Conservation (phyloP, 1,140 invertebrate species). For the Marisa cornuarietis region DNA sequence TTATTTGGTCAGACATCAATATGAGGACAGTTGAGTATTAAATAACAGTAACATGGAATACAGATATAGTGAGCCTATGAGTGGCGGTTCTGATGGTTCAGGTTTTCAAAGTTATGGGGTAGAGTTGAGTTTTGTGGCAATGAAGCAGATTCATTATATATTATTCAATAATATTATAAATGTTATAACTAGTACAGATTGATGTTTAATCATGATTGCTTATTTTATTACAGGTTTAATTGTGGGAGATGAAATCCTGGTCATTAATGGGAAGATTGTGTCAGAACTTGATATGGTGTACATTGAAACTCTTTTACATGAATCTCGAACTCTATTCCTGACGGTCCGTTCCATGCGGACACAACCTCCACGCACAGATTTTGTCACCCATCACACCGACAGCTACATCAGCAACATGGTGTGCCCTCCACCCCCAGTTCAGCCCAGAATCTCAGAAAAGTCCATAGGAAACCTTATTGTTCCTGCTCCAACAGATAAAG, state of each 20-base stretch:
- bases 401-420: constrained; percentile 95
- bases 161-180: neutral
- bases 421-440: constrained; percentile 89
- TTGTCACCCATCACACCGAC: constrained; percentile 45
- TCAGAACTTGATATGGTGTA: constrained; percentile 99
- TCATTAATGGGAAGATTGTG: constrained; percentile 97
- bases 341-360: constrained; percentile 97
- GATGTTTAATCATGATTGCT: too few relatives aligned
- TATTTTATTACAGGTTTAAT: constrained; percentile 81
- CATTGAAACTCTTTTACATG: constrained; percentile 91
- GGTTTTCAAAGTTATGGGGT: neutral
- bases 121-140: neutral
- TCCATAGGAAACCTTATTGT: constrained; percentile 96
- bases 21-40: too few relatives aligned
- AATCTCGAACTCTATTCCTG: constrained; percentile 94
- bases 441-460: constrained; percentile 91
- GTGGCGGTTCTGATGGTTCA: too few relatives aligned
- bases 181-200: too few relatives aligned
- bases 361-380: constrained; percentile 76
- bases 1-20: too few relatives aligned
- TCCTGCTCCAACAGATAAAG: constrained; percentile 72
- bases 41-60: too few relatives aligned
- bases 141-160: neutral
- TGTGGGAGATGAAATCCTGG: constrained; percentile 97
- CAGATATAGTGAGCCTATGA: too few relatives aligned